Evolutionary conservation across 53 echinoderm and acorn worm genomes (phyloP), one percentile per base, ranked within the genome.

Genomic region (Holothuria scabra): DNA sequence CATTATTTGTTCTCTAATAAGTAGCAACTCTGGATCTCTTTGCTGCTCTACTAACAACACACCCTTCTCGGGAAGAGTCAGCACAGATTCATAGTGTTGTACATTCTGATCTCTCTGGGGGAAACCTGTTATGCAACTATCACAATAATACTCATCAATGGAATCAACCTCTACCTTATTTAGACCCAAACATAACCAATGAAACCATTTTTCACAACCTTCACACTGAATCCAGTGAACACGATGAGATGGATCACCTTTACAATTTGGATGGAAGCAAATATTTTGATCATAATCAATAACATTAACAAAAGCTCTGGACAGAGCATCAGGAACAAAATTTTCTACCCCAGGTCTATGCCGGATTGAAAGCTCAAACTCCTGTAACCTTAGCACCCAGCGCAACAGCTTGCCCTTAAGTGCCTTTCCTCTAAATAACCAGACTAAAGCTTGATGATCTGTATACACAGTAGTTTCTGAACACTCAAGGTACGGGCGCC

Each of bases 281-380:
- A 76, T 49, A 76, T 3, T 76, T 25, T 76, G 22, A 56, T 76
- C 57, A 76, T 76, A 76, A 52, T 74, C 52, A 21, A 74, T 56
- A 52, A 23, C 24, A 19, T 49, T 49, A 76, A 76, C 56, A n/a
- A 59, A 56, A 10, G 81, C 61, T 21, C 63, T 81, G 9, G 81
- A 81, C 4, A 62, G 21, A 3, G 81, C 81, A 81, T 81, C 63
- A 59, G 41, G 81, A 12, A 61, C 48, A 22, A 81, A n/a, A 62
- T 81, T 81, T 24, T 81, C 32, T n/a, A 21, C 20, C 8, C 81
- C 63, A 14, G 61, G 81, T 81, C 81, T 60, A 80, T 89, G 85
- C 24, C 30, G 13, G 2, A 89, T 80, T 20, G 75, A 32, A 33
- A 79, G 85, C 14, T 28, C 30, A n/a, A 58, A 20, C 20, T 7